Conservation (phyloP, 2,888 invertebrate species). For the Myopa tessellatipennis region DNA sequence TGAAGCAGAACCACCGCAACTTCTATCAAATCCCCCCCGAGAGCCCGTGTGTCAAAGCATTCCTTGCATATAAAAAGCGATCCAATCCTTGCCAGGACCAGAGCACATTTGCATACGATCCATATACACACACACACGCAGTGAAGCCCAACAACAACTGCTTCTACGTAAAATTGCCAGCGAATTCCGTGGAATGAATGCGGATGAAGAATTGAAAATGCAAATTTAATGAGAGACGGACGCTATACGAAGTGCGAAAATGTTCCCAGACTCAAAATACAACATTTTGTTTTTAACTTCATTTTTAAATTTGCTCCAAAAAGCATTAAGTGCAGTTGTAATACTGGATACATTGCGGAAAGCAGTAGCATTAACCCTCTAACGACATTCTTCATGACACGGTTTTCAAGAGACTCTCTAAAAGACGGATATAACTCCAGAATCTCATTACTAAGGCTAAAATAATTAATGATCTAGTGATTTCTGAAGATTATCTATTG, state of each 20-base stretch:
- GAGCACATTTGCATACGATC: slow-evolving; percentile 29
- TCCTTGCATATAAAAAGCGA: slow-evolving; percentile 28
- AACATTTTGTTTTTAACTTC: slow-evolving; percentile 1
- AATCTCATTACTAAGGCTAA: no score
- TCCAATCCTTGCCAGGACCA: slow-evolving; percentile 26
- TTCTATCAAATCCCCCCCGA: background rate
- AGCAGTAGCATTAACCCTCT: no score
- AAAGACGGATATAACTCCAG: no score
- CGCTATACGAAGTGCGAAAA: background rate
- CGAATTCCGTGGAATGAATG: slow-evolving; percentile 19
- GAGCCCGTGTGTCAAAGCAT: slow-evolving; percentile 26
- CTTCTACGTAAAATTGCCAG: background rate
- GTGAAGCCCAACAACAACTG: no score
- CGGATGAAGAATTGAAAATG: slow-evolving; percentile 28
- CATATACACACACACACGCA: slow-evolving; percentile 4
- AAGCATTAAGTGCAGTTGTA: background rate
- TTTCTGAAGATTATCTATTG: no score
- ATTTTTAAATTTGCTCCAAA: background rate
- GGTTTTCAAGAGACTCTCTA: no score
- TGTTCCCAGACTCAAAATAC: background rate
- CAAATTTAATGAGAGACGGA: slow-evolving; percentile 31
- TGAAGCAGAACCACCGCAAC: background rate
- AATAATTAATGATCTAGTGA: no score
- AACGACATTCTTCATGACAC: no score
- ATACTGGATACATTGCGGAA: no score